Base-by-base conservation (phyloP, 2,113 vertebrate genomes). In the Catagonus wagneri region DNA sequence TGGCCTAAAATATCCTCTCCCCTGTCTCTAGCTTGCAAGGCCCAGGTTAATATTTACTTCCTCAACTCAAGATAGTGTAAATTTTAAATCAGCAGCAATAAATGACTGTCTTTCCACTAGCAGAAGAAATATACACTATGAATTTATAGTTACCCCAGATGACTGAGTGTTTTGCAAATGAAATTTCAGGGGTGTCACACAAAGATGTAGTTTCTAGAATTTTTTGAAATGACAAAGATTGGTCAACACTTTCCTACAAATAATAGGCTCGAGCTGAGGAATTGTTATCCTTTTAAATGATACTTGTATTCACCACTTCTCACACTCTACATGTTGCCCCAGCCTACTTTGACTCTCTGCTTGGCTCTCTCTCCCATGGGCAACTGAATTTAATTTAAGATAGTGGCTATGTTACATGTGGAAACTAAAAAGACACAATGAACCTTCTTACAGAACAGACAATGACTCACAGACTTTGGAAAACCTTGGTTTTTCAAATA, bases 311-410 rank as follows among this genome's bases (percentile, higher is more conserved):
- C 19, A 71, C 13, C 16, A 25, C n/a, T 80, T 89, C 14, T 72
- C 11, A 25, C 34, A 80, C 34, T 81, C 68, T 87, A 14, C 15
- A 2, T 22, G 3, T 79, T 94, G 27, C 69, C 71, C 10, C n/a
- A 32, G 52, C 5, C 15, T 69, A 7, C 68, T 15, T 44, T 90
- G 52, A 27, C 15, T 58, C 9, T 76, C 32, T 83, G 2, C 61
- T 66, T 83, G 39, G 22, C 69, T n/a, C 16, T 50, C 52, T 87
- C 25, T 13, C 22, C n/a, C 29, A 16, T 39, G 39, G 17, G 8
- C 16, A 71, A 6, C 12, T 93, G 34, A 95, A 90, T 95, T 95
- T 92, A 95, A n/a, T n/a, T n/a, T n/a, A n/a, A 96, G 44, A 54
- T 84, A 19, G 50, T 84, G 25, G 52, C 50, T 90, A 36, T 50